Evolutionary conservation across 1,140 invertebrate genomes (phyloP).

Genomic region (Trichogramma pretiosum): DNA sequence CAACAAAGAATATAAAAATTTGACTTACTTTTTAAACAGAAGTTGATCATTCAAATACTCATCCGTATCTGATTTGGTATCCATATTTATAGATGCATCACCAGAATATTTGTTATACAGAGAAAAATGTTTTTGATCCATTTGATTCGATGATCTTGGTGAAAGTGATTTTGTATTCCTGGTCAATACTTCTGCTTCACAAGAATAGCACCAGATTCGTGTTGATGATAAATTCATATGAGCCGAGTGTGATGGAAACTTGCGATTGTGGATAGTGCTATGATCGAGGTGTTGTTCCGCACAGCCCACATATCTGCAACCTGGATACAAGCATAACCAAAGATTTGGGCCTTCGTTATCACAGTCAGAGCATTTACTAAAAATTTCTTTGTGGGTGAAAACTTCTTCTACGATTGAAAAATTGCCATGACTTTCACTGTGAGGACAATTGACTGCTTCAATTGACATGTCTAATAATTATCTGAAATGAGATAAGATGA

Average conservation of each 20-base stretch:
- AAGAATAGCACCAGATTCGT: slow-evolving; percentile 78
- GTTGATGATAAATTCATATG: slow-evolving; percentile 76
- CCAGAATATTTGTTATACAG: slow-evolving; percentile 30
- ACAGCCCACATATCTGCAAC: slow-evolving; percentile 72
- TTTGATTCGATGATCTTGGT: slow-evolving; percentile 33
- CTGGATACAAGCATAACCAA: slow-evolving; percentile 72
- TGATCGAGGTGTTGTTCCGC: slow-evolving; percentile 70
- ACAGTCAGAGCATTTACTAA: slow-evolving; percentile 37
- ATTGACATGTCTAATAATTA: slow-evolving; percentile 31
- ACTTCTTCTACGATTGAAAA: slow-evolving; percentile 32
- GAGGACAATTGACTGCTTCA: slow-evolving; percentile 35
- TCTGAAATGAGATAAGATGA: background rate
- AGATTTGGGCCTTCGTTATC: slow-evolving; percentile 58
- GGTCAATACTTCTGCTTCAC: slow-evolving; percentile 64
- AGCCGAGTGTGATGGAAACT: slow-evolving; percentile 62
- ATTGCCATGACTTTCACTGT: slow-evolving; percentile 33
- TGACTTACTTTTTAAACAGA: slow-evolving; percentile 15
- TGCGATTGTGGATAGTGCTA: slow-evolving; percentile 66
- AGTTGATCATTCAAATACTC: no score
- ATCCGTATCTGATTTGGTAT: slow-evolving; percentile 31
- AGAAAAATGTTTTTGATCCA: slow-evolving; percentile 27
- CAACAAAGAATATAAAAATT: slow-evolving; percentile 8
- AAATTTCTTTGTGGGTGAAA: slow-evolving; percentile 31
- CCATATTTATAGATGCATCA: slow-evolving; percentile 27
- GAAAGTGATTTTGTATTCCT: slow-evolving; percentile 29